phyloP scores from a whole-genome alignment of 92 coral and sea anemone species.

The Porites evermanni region DNA sequence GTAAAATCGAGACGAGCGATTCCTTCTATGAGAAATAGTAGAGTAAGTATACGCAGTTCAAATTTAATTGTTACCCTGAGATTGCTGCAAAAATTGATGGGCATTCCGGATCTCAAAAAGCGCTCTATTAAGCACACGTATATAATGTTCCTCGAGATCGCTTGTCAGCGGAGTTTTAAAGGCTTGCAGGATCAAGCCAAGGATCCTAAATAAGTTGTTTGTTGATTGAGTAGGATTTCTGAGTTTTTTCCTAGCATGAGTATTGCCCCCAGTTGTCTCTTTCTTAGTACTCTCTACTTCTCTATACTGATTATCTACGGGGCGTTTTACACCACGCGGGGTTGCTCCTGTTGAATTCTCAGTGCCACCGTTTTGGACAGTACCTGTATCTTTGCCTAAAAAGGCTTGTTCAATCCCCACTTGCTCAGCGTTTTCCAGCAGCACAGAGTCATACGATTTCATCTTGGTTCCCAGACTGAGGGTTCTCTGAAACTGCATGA shows the following conservation, averaged over 20 bases:
- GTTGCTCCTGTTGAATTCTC: neutral
- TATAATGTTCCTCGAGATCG: constrained; percentile 24
- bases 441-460: neutral
- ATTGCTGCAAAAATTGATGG: neutral
- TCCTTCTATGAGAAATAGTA: too few species aligned
- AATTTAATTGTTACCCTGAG: neutral
- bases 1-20: too few species aligned
- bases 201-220: constrained; percentile 14
- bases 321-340: neutral
- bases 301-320: neutral
- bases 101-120: constrained; percentile 11
- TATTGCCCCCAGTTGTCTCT: neutral
- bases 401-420: neutral
- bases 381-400: neutral
- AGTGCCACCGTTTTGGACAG: too few species aligned
- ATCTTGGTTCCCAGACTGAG: neutral
- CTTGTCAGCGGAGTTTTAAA: constrained; percentile 8
- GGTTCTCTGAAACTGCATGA: neutral
- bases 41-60: too few species aligned
- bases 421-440: neutral
- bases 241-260: neutral
- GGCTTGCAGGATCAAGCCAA: constrained; percentile 30
- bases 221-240: neutral
- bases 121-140: constrained; percentile 1
- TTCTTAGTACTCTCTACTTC: neutral